phyloP scores from a whole-genome alignment of 2,113 vertebrate genomes.

The Mastomys natalensis region DNA sequence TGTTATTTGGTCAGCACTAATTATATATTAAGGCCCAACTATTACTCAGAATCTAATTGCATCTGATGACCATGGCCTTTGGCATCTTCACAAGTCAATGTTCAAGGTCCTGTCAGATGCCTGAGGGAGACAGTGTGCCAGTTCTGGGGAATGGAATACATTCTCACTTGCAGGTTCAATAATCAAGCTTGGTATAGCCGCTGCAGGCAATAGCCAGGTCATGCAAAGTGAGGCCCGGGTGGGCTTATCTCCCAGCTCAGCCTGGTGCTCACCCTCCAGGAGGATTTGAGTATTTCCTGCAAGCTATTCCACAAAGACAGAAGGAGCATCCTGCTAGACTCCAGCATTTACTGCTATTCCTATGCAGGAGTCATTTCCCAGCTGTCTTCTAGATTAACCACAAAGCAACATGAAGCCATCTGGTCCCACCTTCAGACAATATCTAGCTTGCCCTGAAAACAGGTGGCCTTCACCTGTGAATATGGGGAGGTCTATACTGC shows the following conservation, averaged over 20 bases:
- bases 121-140: not conserved
- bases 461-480: not conserved
- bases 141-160: slow-evolving; percentile 30
- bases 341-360: not conserved
- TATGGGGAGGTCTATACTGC: not conserved
- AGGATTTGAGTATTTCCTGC: slow-evolving; percentile 4
- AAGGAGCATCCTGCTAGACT: not conserved
- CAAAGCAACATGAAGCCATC: not conserved
- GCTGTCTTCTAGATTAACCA: slow-evolving; percentile 39
- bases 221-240: not conserved
- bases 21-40: not conserved
- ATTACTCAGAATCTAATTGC: slow-evolving; percentile 39
- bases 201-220: not conserved
- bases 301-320: not conserved
- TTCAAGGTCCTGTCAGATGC: not conserved
- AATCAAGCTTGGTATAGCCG: not conserved
- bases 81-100: not conserved
- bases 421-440: not conserved
- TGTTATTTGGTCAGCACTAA: not conserved
- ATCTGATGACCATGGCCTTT: slow-evolving; percentile 4
- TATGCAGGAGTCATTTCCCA: not conserved
- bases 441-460: not conserved
- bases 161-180: slow-evolving; percentile 19
- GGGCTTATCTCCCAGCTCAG: not conserved
- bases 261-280: not conserved